phyloP scores from a whole-genome alignment of 2,113 vertebrate genomes.

The Athene cunicularia region DNA sequence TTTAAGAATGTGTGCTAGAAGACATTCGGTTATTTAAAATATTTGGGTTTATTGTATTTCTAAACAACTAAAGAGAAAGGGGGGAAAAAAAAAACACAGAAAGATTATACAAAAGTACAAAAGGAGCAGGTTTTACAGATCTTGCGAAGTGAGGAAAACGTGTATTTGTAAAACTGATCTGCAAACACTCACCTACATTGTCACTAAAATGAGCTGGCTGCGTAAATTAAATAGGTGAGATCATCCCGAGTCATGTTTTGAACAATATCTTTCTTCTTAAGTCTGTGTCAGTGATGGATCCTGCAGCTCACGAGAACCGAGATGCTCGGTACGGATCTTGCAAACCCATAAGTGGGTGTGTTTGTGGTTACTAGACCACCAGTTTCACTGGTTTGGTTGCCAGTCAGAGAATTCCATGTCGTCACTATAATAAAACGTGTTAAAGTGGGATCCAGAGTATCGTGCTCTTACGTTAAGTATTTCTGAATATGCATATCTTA shows the following conservation, averaged over 20 bases:
- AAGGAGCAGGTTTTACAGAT: background rate
- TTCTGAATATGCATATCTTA: background rate
- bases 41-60: background rate
- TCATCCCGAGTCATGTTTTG: background rate
- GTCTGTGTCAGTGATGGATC: background rate
- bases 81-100: no score
- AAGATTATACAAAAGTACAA: background rate
- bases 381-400: conserved; percentile 21
- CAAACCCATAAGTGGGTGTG: background rate
- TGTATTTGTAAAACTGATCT: background rate
- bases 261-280: background rate
- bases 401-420: conserved; percentile 32
- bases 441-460: conserved; percentile 24
- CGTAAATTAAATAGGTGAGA: background rate
- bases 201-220: background rate
- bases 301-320: background rate
- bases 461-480: background rate
- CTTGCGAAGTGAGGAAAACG: background rate
- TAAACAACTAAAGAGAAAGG: background rate
- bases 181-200: rapidly evolving
- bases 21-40: background rate
- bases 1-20: rapidly evolving
- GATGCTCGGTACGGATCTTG: conserved; percentile 1
- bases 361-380: background rate
- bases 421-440: background rate